These are phyloP conservation scores for Malurus leucopterus DNA, from an alignment of 2,797 vertebrate genomes.

Conservation along the genomic window DNA sequence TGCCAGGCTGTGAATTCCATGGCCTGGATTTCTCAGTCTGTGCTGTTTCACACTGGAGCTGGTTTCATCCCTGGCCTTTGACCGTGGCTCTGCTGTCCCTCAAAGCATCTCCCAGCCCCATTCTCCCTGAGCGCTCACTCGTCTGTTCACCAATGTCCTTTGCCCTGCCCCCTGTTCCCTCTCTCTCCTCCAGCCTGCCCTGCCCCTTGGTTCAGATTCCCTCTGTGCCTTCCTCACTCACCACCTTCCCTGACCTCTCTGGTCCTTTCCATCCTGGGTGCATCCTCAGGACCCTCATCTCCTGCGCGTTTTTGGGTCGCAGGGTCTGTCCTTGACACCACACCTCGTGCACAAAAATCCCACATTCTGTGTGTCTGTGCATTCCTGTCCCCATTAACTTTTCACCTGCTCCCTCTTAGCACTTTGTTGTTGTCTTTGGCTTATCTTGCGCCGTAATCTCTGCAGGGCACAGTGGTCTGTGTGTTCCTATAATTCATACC, in stretches of 20 bases:
- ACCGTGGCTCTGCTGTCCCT: not conserved
- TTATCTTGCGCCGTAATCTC: constrained; percentile 14
- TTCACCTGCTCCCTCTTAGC: constrained; percentile 46
- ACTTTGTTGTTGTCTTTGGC: constrained; percentile 51
- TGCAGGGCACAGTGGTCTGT: constrained; percentile 27
- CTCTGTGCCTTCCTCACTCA: not conserved
- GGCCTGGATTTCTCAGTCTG: not conserved
- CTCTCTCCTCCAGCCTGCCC: not conserved
- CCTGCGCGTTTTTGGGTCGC: accelerated
- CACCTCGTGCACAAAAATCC: not conserved
- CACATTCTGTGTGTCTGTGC: not conserved
- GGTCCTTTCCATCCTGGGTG: not conserved
- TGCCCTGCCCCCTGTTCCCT: not conserved
- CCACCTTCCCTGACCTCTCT: not conserved
- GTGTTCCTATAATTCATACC: constrained; percentile 17
- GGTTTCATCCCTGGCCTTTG: not conserved
- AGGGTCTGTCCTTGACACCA: not conserved
- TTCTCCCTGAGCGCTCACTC: not conserved
- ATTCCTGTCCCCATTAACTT: not conserved
- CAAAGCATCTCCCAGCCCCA: not conserved
- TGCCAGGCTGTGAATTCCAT: not conserved
- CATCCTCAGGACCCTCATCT: not conserved
- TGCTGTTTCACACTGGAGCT: accelerated
- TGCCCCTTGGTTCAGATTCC: not conserved
- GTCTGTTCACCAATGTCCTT: accelerated